Conservation (phyloP, 2,888 invertebrate species). For the Blastobasis adustella region DNA sequence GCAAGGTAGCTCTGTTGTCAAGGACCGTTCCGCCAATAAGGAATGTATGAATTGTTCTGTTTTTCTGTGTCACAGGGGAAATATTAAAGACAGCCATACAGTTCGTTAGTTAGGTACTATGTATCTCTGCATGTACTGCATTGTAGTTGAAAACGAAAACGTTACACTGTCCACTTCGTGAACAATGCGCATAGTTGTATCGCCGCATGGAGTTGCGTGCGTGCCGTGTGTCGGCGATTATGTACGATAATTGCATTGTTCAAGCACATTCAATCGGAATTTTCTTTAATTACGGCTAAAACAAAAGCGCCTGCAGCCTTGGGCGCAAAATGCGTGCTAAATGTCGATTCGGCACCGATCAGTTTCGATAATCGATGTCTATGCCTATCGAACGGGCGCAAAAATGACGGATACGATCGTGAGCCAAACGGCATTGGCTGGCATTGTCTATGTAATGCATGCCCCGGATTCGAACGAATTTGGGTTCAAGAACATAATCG, state of each 20-base stretch:
- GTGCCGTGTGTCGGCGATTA: background rate
- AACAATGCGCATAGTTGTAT: too few relatives aligned
- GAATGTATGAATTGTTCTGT: too few relatives aligned
- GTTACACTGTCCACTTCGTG: too few relatives aligned
- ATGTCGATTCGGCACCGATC: constrained; percentile 41
- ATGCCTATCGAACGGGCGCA: constrained; percentile 26
- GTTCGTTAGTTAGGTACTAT: too few relatives aligned
- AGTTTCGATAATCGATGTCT: constrained; percentile 44
- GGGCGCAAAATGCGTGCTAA: constrained; percentile 32
- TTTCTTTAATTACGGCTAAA: constrained; percentile 15
- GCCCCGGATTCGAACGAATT: constrained; percentile 58
- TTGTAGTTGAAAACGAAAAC: too few relatives aligned
- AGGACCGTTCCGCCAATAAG: too few relatives aligned
- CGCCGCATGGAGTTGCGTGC: background rate
- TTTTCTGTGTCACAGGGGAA: too few relatives aligned
- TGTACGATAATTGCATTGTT: constrained; percentile 4
- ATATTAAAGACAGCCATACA: too few relatives aligned
- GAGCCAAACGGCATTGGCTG: constrained; percentile 53
- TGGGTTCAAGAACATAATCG: constrained; percentile 49
- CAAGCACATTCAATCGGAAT: constrained; percentile 1
- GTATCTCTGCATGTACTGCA: too few relatives aligned
- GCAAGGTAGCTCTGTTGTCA: too few relatives aligned
- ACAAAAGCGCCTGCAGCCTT: constrained; percentile 34
- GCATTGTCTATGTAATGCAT: constrained; percentile 50
- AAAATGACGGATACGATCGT: constrained; percentile 55